Conservation (phyloP, 2,888 invertebrate species). For the Eupithecia tripunctaria region DNA sequence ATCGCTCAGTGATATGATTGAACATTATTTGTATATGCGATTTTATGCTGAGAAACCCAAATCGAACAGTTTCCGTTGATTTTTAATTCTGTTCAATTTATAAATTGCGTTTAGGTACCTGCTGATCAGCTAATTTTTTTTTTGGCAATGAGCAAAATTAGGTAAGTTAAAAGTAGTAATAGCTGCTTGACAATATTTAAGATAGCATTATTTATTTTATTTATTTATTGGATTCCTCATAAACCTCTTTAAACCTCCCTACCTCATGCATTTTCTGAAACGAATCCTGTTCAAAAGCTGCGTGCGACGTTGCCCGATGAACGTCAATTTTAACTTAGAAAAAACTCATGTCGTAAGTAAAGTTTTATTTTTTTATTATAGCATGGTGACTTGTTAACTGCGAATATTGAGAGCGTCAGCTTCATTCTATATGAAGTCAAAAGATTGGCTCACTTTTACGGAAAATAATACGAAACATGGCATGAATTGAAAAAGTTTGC, state of each 20-base stretch:
- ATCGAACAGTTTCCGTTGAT: background rate
- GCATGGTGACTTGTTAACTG: slow-evolving; percentile 7
- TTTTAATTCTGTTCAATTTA: background rate
- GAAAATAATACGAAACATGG: slow-evolving; percentile 71
- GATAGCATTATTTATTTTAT: background rate
- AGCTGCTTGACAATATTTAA: background rate
- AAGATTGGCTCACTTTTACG: slow-evolving; percentile 67
- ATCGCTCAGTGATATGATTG: background rate
- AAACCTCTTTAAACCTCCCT: too few species aligned
- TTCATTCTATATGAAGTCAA: slow-evolving; percentile 62
- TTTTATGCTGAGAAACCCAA: background rate
- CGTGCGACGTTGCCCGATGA: background rate
- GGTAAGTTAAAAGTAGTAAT: background rate
- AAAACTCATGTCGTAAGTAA: slow-evolving; percentile 5
- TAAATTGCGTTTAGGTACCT: background rate
- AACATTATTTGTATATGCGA: background rate
- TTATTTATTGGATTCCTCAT: background rate
- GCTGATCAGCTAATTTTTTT: too few species aligned
- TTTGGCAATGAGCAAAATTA: background rate
- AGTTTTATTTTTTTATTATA: background rate
- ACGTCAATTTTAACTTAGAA: background rate
- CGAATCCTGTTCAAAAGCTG: background rate
- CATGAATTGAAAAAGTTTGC: slow-evolving; percentile 74
- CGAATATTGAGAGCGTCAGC: slow-evolving; percentile 49
- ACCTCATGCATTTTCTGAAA: background rate